phyloP scores from a whole-genome alignment of 1,140 invertebrate species.

The Lordiphosa collinella region DNA sequence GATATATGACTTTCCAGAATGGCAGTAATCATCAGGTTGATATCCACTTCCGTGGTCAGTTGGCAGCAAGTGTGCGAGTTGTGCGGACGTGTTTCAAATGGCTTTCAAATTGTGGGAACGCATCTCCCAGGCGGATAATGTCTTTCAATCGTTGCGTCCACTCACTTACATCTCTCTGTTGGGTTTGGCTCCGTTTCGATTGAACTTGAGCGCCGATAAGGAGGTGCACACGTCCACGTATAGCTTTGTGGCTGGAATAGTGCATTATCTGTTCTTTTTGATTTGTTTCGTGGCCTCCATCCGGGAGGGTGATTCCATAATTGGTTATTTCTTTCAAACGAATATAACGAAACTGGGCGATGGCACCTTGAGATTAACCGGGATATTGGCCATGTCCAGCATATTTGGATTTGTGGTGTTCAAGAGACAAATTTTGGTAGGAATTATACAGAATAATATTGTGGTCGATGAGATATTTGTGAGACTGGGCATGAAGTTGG shows the following conservation, averaged over 20 bases:
- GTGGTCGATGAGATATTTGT: slow-evolving; percentile 73
- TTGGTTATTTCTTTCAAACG: slow-evolving; percentile 76
- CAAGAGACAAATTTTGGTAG: slow-evolving; percentile 53
- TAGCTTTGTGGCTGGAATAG: slow-evolving; percentile 61
- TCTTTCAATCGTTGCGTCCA: slow-evolving; percentile 69
- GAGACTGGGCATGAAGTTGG: slow-evolving; percentile 63
- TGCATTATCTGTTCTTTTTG: slow-evolving; percentile 70
- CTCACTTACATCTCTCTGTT: slow-evolving; percentile 64
- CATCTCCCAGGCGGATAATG: slow-evolving; percentile 72
- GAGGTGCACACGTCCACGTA: slow-evolving; percentile 67
- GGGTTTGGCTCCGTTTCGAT: slow-evolving; percentile 66
- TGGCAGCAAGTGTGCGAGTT: slow-evolving; percentile 16
- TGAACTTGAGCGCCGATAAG: slow-evolving; percentile 59
- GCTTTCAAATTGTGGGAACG: slow-evolving; percentile 58
- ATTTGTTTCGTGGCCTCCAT: slow-evolving; percentile 62
- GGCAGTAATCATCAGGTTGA: slow-evolving; percentile 30
- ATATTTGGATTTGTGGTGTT: slow-evolving; percentile 74
- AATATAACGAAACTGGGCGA: slow-evolving; percentile 72
- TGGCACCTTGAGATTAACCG: slow-evolving; percentile 57
- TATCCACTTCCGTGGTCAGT: slow-evolving; percentile 39
- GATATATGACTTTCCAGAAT: slow-evolving; percentile 43
- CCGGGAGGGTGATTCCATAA: slow-evolving; percentile 66
- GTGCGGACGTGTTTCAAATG: slow-evolving; percentile 30
- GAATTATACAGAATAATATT: slow-evolving; percentile 66
- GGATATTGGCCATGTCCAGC: slow-evolving; percentile 70